Conservation (phyloP, 2,113 vertebrate genomes). For the Brachyistius frenatus region DNA sequence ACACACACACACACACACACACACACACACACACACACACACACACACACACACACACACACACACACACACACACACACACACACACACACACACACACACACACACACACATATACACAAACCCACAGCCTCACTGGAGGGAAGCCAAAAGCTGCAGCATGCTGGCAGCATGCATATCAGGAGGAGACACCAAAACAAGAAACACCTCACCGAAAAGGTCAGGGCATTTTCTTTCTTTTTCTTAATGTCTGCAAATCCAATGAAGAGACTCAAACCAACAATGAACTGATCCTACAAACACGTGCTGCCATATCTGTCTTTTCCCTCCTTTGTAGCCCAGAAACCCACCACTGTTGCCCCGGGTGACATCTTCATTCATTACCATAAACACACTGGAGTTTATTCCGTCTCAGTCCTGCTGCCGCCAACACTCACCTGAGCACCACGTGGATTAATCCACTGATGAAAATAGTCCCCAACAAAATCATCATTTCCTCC, state of each 20-base stretch:
- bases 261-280: background rate
- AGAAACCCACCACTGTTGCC: too few species aligned
- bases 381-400: too few species aligned
- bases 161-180: constrained; percentile 7
- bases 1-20: constrained; percentile 28
- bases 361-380: too few species aligned
- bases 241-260: background rate
- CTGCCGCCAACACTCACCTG: too few species aligned
- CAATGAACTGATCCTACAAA: background rate
- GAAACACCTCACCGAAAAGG: constrained; percentile 7
- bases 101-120: constrained; percentile 42
- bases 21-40: constrained; percentile 47
- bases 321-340: background rate
- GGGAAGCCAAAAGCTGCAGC: constrained; percentile 33
- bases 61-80: constrained; percentile 12
- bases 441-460: too few species aligned
- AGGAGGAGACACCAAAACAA: constrained; percentile 19
- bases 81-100: constrained; percentile 41
- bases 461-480: too few species aligned
- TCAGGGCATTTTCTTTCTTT: background rate
- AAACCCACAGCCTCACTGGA: constrained; percentile 58
- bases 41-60: constrained; percentile 49
- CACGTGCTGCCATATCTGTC: background rate
- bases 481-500: too few species aligned
- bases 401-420: too few species aligned